Evolutionary conservation across 2,888 invertebrate species (phyloP), one percentile per base, ranked within the genome.

Genomic region (Chirona hameri): DNA sequence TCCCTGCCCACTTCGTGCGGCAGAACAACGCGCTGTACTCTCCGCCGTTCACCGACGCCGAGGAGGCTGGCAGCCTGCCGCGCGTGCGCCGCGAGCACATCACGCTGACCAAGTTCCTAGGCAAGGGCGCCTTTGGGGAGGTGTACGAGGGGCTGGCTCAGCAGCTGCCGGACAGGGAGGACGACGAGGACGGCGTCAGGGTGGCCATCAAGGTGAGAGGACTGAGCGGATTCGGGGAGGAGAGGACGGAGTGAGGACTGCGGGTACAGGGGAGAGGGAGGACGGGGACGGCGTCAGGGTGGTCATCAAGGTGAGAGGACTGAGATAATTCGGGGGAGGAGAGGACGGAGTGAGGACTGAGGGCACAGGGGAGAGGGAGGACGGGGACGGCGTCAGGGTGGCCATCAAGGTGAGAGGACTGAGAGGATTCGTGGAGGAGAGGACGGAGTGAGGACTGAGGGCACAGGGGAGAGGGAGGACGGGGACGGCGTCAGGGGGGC

Each of bases 81-180:
- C 85, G 83, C n/a, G 85, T 85, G 48, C 83, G 84, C 24, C 83
- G 84, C 24, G 84, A 85, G 39, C 83, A 83, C 69, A 94, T 99
- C 83, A 94, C 93, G 0, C 89, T 97, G 52, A 93, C 93, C 24
- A 95, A 95, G 87, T 96, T 97, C 87, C 90, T 99, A 82, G 99
- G 98, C 0, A 95, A 95, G 83, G 99, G 99, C 0, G 98, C 98
- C 0, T 99, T 99, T 87, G 99, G 99, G 0, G 97, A 98, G 89
- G 99, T 99, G 0, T 97, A 95, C 87, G 96, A 97, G 89, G 99
- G 98, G 0, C 91, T 93, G 84, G 95, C 96, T 0, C 91, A 92
- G 85, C 91, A 93, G 85, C 89, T 93, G 79, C 86, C 88, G 0
- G 91, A 91, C 82, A 18, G 79, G 31, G 83, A 83, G 52, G 83